phyloP scores from a whole-genome alignment of 2,888 invertebrate species.

The Eupithecia vulgata region DNA sequence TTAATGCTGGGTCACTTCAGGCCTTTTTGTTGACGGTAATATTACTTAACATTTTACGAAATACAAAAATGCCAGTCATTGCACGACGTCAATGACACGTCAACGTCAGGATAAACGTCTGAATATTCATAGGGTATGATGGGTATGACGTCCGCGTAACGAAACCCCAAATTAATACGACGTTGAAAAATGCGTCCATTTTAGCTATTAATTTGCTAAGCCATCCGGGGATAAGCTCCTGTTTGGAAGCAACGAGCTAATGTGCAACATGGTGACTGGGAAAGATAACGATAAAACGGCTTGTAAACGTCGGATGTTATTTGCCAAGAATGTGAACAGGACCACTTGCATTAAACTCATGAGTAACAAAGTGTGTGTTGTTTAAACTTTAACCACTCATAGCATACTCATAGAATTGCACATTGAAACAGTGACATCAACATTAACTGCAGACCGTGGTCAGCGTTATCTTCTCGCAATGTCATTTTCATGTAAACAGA shows the following conservation, averaged over 20 bases:
- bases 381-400: conserved; percentile 11
- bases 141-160: conserved; percentile 44
- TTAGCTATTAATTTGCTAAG: conserved; percentile 45
- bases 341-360: conserved; percentile 1
- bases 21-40: conserved; percentile 81
- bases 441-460: conserved; percentile 37
- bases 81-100: conserved; percentile 70
- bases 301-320: conserved; percentile 9
- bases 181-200: conserved; percentile 52
- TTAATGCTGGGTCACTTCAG: conserved; percentile 82
- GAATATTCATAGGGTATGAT: conserved; percentile 56
- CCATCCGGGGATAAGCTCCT: conserved; percentile 6
- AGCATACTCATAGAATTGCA: conserved; percentile 12
- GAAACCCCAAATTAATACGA: conserved; percentile 50
- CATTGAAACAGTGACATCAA: conserved; percentile 27
- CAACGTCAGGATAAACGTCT: conserved; percentile 68
- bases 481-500: conserved; percentile 35
- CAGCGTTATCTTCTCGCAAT: conserved; percentile 30
- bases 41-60: conserved; percentile 71
- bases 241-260: background rate
- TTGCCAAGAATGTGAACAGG: conserved; percentile 11
- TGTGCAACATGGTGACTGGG: conserved; percentile 17
- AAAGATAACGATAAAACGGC: conserved; percentile 15
- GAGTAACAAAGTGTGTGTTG: conserved; percentile 6
- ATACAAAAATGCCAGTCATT: conserved; percentile 71